These are phyloP conservation scores for Saimiri boliviensis DNA, from an alignment of 2,113 vertebrate genomes.

Conservation along the genomic window DNA sequence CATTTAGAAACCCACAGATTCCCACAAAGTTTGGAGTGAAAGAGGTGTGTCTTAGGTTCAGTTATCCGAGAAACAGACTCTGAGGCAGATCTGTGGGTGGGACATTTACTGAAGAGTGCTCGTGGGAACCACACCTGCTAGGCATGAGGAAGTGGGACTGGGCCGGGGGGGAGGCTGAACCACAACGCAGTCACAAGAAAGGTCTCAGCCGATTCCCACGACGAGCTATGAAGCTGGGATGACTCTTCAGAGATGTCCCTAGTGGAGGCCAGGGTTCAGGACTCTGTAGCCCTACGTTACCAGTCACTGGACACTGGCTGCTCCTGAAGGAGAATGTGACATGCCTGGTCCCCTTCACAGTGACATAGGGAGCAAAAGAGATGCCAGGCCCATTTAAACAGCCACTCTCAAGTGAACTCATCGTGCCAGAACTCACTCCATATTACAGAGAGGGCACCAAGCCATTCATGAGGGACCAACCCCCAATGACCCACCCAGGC, in stretches of 20 bases:
- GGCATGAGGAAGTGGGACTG: no score
- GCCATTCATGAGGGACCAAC: no score
- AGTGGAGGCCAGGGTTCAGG: fast-evolving
- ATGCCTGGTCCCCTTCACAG: no score
- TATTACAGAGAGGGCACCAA: no score
- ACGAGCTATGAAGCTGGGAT: not conserved
- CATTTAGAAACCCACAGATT: not conserved
- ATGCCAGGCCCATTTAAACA: no score
- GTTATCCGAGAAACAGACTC: not conserved
- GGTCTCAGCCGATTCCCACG: not conserved
- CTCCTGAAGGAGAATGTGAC: not conserved
- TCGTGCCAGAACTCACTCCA: no score
- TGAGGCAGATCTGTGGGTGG: not conserved
- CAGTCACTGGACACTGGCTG: not conserved
- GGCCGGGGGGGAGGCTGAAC: not conserved
- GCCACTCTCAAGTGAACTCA: no score
- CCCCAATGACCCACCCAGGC: no score
- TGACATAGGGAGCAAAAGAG: no score
- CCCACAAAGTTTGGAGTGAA: not conserved
- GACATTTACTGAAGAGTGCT: fast-evolving
- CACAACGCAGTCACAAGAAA: no score
- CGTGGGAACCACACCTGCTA: not conserved
- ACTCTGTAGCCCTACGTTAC: not conserved
- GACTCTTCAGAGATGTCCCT: not conserved
- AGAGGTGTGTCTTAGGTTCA: not conserved